Evolutionary conservation across 2,113 vertebrate genomes (phyloP).

Genomic region (Lasiurus borealis): DNA sequence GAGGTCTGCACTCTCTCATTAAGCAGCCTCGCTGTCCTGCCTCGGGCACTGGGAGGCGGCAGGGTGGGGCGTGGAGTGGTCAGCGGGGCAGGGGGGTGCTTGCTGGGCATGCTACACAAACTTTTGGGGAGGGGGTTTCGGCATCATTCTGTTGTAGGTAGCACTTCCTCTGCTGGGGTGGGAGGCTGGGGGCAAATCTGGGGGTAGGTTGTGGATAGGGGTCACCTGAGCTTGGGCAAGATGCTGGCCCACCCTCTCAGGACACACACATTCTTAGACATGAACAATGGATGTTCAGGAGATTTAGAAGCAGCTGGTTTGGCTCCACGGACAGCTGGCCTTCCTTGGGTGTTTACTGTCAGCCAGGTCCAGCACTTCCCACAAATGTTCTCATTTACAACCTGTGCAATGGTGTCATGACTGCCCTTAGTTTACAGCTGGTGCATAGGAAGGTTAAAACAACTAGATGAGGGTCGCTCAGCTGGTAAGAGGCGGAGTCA

Average conservation of each 20-base stretch:
- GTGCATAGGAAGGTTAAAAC: slow-evolving; percentile 51
- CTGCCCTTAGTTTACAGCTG: slow-evolving; percentile 30
- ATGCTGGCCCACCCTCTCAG: neutral
- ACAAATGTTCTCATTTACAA: neutral
- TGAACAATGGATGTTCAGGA: neutral
- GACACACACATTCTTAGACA: slow-evolving; percentile 33
- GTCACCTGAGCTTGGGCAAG: neutral
- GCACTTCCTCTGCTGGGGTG: neutral
- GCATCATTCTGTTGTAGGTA: neutral
- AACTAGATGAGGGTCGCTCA: neutral
- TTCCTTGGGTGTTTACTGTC: neutral
- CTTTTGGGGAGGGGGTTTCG: neutral
- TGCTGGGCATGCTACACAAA: neutral
- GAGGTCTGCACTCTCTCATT: slow-evolving; percentile 11
- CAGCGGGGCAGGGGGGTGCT: neutral
- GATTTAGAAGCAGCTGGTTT: neutral
- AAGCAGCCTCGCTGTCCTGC: neutral
- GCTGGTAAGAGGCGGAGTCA: neutral
- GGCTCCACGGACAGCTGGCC: neutral
- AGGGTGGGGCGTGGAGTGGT: neutral
- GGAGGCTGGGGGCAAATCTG: neutral
- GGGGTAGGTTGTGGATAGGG: neutral
- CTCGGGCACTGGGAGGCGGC: neutral
- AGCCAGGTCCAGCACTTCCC: neutral
- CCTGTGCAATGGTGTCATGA: neutral